Evolutionary conservation across 2,797 vertebrate genomes (phyloP).

Genomic region (Hirundo rustica): DNA sequence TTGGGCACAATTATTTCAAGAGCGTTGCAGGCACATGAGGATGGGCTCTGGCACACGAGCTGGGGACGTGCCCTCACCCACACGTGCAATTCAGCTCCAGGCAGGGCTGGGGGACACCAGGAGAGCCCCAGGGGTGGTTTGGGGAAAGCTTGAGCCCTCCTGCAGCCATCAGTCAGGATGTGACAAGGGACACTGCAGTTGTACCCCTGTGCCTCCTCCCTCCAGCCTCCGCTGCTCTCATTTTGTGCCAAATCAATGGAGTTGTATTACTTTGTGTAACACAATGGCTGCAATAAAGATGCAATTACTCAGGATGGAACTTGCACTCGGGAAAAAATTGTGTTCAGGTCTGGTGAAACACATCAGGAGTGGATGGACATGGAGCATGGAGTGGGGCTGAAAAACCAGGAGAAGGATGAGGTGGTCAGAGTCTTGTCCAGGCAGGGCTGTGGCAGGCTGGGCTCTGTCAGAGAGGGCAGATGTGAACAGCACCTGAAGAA

Average conservation of each 20-base stretch:
- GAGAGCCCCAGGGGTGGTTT: not conserved
- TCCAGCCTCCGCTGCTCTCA: not conserved
- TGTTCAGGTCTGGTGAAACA: not conserved
- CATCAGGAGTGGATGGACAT: not conserved
- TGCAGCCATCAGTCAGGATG: not conserved
- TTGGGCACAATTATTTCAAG: not conserved
- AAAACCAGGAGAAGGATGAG: not conserved
- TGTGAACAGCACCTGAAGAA: not conserved
- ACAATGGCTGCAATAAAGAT: not conserved
- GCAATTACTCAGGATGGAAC: not conserved
- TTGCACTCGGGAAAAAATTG: not conserved
- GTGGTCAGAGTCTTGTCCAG: not conserved
- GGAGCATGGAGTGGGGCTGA: not conserved
- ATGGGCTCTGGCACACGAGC: not conserved
- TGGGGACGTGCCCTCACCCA: fast-evolving
- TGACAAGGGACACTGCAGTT: fast-evolving
- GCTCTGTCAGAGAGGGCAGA: not conserved
- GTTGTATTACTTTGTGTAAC: not conserved
- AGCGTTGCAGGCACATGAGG: not conserved
- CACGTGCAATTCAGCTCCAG: fast-evolving
- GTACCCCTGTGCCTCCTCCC: not conserved
- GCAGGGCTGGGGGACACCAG: not conserved
- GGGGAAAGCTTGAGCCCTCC: not conserved
- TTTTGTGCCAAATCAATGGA: not conserved
- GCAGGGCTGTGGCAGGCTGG: not conserved